phyloP scores from a whole-genome alignment of 2,888 invertebrate genomes.

The Aromia moschata region DNA sequence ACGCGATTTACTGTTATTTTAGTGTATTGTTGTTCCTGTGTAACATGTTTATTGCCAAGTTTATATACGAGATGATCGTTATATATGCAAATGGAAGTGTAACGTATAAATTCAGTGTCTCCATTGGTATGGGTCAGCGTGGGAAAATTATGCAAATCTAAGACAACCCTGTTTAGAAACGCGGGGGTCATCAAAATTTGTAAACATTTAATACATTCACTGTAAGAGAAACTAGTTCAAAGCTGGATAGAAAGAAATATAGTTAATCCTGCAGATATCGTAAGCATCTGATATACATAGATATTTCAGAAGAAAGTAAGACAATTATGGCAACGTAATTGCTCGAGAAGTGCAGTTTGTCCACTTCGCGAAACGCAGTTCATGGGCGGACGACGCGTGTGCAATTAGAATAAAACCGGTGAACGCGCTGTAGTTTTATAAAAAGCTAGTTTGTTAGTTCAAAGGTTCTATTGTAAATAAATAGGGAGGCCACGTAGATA shows the following conservation, averaged over 20 bases:
- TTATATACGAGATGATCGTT: constrained; percentile 44
- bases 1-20: constrained; percentile 18
- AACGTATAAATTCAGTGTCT: constrained; percentile 39
- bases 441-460: too few species aligned
- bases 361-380: too few species aligned
- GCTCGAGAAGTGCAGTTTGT: too few species aligned
- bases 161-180: constrained; percentile 34
- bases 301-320: background rate
- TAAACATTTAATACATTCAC: constrained; percentile 32
- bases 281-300: background rate
- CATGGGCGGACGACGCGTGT: too few species aligned
- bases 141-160: constrained; percentile 40
- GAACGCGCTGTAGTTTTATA: too few species aligned
- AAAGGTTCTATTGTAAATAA: too few species aligned
- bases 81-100: constrained; percentile 46
- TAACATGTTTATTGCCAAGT: constrained; percentile 40
- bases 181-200: constrained; percentile 37
- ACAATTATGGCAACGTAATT: too few species aligned
- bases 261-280: background rate
- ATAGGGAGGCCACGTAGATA: too few species aligned
- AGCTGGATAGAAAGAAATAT: constrained; percentile 23
- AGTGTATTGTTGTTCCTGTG: constrained; percentile 30
- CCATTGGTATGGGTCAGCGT: constrained; percentile 35
- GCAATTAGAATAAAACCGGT: too few species aligned
- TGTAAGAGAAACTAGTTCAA: constrained; percentile 31